Conservation (phyloP, 2,113 vertebrate genomes). For the Vicugna pacos region DNA sequence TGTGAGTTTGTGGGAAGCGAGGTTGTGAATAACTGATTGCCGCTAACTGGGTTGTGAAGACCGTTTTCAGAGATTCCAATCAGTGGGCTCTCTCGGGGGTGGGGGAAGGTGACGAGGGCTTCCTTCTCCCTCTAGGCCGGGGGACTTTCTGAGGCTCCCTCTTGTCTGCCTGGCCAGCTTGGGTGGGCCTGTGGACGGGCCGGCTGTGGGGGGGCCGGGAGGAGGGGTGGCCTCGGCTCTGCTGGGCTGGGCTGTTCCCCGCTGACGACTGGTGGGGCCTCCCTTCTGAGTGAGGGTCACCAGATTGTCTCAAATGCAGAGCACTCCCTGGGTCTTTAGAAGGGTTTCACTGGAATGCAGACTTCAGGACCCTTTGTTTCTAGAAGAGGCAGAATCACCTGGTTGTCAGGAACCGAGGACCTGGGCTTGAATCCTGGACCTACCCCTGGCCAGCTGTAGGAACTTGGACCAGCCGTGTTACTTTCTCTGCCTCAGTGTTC, state of each 20-base stretch:
- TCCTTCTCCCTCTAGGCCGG: neutral
- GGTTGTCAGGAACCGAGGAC: neutral
- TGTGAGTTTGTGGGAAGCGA: conserved; percentile 40
- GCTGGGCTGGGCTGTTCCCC: neutral
- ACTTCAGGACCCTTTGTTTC: fast-evolving
- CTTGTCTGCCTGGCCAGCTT: neutral
- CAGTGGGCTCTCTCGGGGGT: neutral
- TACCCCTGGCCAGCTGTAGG: neutral
- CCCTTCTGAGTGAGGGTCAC: neutral
- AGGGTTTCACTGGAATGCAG: neutral
- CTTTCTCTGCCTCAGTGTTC: neutral
- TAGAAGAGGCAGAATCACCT: neutral
- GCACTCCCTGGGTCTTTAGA: neutral
- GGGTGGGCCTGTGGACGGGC: neutral
- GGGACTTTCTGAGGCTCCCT: neutral
- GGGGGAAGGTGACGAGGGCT: neutral
- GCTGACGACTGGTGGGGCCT: neutral
- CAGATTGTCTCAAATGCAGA: neutral
- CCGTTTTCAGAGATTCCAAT: conserved; percentile 31
- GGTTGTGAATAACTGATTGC: conserved; percentile 70
- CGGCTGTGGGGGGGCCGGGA: neutral
- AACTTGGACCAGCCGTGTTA: fast-evolving
- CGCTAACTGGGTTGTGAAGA: conserved; percentile 63
- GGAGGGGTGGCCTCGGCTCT: neutral
- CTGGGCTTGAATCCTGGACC: neutral